Conservation (phyloP, 1,140 invertebrate genomes). For the Adelges cooleyi region DNA sequence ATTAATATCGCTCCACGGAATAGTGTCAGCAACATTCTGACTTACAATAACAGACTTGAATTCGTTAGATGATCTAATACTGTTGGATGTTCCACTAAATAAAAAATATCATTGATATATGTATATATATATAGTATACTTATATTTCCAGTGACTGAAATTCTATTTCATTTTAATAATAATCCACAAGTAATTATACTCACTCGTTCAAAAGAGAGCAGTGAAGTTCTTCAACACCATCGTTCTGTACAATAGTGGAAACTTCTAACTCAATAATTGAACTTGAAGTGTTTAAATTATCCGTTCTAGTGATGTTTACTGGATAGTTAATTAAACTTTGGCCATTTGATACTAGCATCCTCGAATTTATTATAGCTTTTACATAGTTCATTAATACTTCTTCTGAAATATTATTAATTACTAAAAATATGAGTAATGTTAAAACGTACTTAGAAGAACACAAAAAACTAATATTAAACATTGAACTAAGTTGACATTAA, state of each 20-base stretch:
- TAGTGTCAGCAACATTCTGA: neutral
- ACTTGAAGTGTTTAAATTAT: slow-evolving; percentile 6
- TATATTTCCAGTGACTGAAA: neutral
- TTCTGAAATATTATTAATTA: slow-evolving; percentile 3
- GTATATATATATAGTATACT: neutral
- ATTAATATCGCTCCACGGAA: slow-evolving; percentile 1
- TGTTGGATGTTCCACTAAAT: slow-evolving; percentile 3
- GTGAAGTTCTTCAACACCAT: slow-evolving; percentile 30
- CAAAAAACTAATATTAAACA: no score
- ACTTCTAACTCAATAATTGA: slow-evolving; percentile 19
- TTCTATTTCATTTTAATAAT: no score
- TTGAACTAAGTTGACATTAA: no score
- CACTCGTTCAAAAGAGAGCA: slow-evolving; percentile 23
- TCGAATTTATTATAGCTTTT: slow-evolving; percentile 28
- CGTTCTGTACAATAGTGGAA: slow-evolving; percentile 19
- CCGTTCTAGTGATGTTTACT: slow-evolving; percentile 11
- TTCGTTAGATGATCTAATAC: neutral
- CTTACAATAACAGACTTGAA: slow-evolving; percentile 11
- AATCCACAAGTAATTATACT: neutral
- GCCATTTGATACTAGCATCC: slow-evolving; percentile 21
- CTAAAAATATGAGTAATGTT: no score
- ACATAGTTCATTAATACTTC: slow-evolving; percentile 29
- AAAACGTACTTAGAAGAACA: no score
- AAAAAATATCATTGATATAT: neutral
- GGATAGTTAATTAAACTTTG: slow-evolving; percentile 12